A percentile compares a stretch with the other conserved stretches of the same genome.
Evolutionary conservation across 1,140 invertebrate genomes (phyloP).

Genomic region (Bombus superbus): DNA sequence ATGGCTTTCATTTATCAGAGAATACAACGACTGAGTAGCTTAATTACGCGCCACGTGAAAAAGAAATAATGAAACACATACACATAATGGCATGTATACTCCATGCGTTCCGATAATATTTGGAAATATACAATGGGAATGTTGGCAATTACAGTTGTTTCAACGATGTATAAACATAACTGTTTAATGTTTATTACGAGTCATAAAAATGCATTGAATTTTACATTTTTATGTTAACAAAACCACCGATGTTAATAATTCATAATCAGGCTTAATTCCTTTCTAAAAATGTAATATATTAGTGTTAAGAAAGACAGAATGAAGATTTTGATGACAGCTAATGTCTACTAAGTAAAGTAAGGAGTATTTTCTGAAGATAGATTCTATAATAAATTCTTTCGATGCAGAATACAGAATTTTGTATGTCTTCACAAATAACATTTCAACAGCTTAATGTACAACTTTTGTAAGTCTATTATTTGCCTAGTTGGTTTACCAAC

Average conservation of each 20-base stretch:
- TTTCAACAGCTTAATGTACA: too few relatives aligned
- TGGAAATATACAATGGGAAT: not conserved
- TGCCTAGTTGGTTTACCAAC: too few relatives aligned
- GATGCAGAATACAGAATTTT: too few relatives aligned
- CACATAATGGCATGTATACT: not conserved
- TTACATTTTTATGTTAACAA: not conserved
- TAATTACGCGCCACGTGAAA: conserved; percentile 23
- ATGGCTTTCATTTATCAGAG: conserved; percentile 32
- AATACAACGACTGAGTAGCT: conserved; percentile 23
- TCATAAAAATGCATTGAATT: not conserved
- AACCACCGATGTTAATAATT: not conserved
- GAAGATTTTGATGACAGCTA: too few relatives aligned
- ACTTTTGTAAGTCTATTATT: too few relatives aligned
- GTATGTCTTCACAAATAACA: too few relatives aligned
- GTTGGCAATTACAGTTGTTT: not conserved
- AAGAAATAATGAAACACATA: conserved; percentile 1
- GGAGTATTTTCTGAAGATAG: too few relatives aligned
- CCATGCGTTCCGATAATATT: not conserved
- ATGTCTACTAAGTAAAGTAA: too few relatives aligned
- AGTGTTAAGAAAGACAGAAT: too few relatives aligned
- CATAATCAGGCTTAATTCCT: not conserved
- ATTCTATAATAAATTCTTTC: too few relatives aligned
- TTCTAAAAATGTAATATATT: too few relatives aligned
- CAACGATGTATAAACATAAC: not conserved
- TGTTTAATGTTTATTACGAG: not conserved